Evolutionary conservation across 1,140 invertebrate species (phyloP), one percentile per base, ranked within the genome.

Genomic region (Eriosoma lanigerum): DNA sequence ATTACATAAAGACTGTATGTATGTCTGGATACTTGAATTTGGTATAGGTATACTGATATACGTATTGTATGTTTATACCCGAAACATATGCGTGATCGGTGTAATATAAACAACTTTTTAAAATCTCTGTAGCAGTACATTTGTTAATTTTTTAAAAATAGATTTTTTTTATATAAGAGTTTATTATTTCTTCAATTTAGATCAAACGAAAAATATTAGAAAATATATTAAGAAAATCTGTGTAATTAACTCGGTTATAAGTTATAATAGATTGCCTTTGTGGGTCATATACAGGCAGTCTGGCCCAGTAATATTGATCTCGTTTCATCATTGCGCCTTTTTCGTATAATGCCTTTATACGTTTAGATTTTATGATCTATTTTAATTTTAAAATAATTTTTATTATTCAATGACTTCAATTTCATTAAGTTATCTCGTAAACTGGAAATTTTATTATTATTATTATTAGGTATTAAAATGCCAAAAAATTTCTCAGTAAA

Each of bases 221-320:
- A 70, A 24, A 48, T 29, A 15, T 21, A 70, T 70, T 52, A 72
- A 26, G 26, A 50, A 29, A 29, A 72, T 21, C 48, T 52, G 10
- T 29, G 44, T 68, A 68, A 72, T 72, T 72, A 72, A 72, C 46
- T 72, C 1, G 26, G 24, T 38, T 17, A 15, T 17, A 46, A 24
- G 8, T n/a, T n/a, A n/a, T n/a, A n/a, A 72, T n/a, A 29, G 17
- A 52, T 46, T 13, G 46, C 24, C 17, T 72, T 72, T 72, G 46
- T 72, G 46, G 68, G 68, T 72, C 68, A 72, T 52, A 17, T n/a
- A 50, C 68, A 50, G 48, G 48, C 46, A 29, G 46, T 72, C 38
- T 60, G 75, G 32, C 75, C 75, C 75, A 60, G 75, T 26, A 78
- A 78, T 78, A 78, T 78, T 78, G 75, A 78, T 78, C 75, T 78